These are phyloP conservation scores for Myioborus melanocephalus DNA, from an alignment of 2,797 vertebrate genomes.

Conservation along the genomic window DNA sequence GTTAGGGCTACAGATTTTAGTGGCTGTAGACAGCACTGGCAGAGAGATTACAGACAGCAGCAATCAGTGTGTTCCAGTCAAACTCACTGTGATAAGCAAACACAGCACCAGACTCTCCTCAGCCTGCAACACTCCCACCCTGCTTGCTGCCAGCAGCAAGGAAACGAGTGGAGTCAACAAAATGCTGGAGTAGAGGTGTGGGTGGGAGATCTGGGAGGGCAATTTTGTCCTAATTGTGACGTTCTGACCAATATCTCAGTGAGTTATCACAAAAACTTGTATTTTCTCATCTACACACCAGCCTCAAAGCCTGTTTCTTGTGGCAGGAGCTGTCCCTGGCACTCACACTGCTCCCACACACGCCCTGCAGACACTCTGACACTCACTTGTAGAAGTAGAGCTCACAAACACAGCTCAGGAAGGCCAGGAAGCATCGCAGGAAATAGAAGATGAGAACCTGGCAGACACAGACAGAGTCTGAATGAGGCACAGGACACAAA, in stretches of 20 bases:
- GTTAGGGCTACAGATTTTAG: neutral
- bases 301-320: neutral
- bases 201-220: neutral
- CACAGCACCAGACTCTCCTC: neutral
- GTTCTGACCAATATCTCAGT: neutral
- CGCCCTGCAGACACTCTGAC: neutral
- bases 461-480: neutral
- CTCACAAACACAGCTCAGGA: slow-evolving; percentile 94
- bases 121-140: neutral
- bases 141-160: neutral
- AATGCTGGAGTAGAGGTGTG: neutral
- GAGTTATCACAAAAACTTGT: neutral
- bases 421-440: slow-evolving; percentile 93
- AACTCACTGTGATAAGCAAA: neutral
- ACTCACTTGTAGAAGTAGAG: slow-evolving; percentile 99
- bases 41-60: neutral
- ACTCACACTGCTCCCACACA: neutral
- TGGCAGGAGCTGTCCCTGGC: neutral
- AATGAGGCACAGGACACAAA: neutral
- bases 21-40: neutral
- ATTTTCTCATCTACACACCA: neutral
- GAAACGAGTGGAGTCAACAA: neutral
- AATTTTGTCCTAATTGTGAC: neutral
- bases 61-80: neutral
- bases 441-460: slow-evolving; percentile 99